Evolutionary conservation across 1,140 invertebrate genomes (phyloP), one percentile per base, ranked within the genome.

Genomic region (Drosophila eugracilis): DNA sequence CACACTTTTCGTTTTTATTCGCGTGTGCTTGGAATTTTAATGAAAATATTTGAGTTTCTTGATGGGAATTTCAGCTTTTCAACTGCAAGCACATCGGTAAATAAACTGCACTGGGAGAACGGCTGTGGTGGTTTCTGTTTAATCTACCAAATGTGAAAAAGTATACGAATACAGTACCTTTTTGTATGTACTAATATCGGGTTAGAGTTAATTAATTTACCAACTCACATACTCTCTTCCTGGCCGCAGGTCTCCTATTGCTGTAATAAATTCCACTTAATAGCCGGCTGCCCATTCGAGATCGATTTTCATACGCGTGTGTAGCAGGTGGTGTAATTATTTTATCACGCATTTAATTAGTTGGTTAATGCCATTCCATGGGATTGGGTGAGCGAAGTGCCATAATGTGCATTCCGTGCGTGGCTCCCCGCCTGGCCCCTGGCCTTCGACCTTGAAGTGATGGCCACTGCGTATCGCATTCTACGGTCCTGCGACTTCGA

Each of bases 241-340:
- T 44, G 37, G 30, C 54, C 44, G 48, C 9, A 49, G 34, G 17
- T 54, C 14, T 45, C 48, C 62, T 77, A 80, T 88, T 67, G 70
- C 70, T 28, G 50, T 59, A 65, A 88, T 88, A 88, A 88, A 88
- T 88, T 83, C 70, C 57, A 75, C 63, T 78, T 88, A 72, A 86
- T 73, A 73, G 60, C 78, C 45, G 50, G 9, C 57, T 66, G 62
- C 62, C 62, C 44, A 72, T 78, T 88, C 26, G 10, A 15, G n/a
- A 14, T 63, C 36, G n/a, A 47, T 26, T 74, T 79, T 49, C 45
- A 48, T 47, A 48, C 3, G 14, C 5, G 14, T n/a, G 10, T 41
- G 9, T 0, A 17, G 4, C 5, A 4, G 12, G n/a, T 34, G 4
- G 37, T 36, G 60, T 77, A 74, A 74, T 77, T 75, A 65, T 57